Percentiles rank a stretch among this genome's conserved stretches.
phyloP scores from a whole-genome alignment of 2,797 vertebrate species.

The Sebastes hubbsi region DNA sequence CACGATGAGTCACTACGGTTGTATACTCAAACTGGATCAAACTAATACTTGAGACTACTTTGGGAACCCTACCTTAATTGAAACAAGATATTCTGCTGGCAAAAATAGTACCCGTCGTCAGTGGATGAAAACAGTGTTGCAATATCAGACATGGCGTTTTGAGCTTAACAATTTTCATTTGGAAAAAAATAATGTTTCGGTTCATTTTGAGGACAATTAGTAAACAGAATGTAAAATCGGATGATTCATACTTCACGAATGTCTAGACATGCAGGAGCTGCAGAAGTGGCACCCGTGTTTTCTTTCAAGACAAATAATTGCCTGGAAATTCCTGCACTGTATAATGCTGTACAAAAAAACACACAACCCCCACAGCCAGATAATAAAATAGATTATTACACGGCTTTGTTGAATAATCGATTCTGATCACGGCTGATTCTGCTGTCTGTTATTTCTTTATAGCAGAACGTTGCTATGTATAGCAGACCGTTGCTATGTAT shows the following conservation, averaged over 20 bases:
- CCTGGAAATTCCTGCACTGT: slow-evolving; percentile 11
- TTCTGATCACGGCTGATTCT: no score
- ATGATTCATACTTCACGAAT: slow-evolving; percentile 4
- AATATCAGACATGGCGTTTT: not conserved
- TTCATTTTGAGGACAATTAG: slow-evolving; percentile 3
- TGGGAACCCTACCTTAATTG: slow-evolving; percentile 25
- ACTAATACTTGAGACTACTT: slow-evolving; percentile 6
- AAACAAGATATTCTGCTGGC: slow-evolving; percentile 34
- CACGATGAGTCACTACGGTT: slow-evolving; percentile 16
- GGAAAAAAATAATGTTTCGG: not conserved
- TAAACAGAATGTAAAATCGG: not conserved
- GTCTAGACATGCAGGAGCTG: slow-evolving; percentile 19
- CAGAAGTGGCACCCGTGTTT: not conserved
- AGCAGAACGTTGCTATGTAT: no score
- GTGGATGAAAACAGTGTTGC: not conserved
- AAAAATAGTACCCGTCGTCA: not conserved
- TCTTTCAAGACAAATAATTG: not conserved
- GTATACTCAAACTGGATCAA: slow-evolving; percentile 23
- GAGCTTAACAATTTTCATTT: not conserved
- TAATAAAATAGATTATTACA: not conserved
- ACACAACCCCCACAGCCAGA: not conserved
- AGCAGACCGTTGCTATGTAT: no score
- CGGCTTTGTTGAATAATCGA: no score
- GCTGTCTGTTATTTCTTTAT: no score
- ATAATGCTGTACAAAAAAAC: not conserved